Base-by-base conservation (phyloP, 2,113 vertebrate species). In the Crypturellus undulatus region DNA sequence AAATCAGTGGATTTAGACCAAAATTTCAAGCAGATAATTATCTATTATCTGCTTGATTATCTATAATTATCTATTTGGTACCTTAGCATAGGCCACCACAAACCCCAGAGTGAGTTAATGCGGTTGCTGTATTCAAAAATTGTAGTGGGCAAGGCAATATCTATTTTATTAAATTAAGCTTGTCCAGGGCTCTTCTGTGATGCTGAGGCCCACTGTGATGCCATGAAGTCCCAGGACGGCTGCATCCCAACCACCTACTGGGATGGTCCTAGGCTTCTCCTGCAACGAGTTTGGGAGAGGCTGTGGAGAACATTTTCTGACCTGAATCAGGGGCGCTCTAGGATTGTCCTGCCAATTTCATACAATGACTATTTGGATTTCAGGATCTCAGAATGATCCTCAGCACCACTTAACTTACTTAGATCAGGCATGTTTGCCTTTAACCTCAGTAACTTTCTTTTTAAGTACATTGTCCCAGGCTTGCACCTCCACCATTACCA, bases 81-180 rank as follows among this genome's bases (percentile, higher is more conserved):
- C 12, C 89, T 89, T 26, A n/a, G 43, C 17, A 20, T 40, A 77
- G 69, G 4, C 19, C 59, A 59, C 22, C 0, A 0, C 68, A 70
- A 1, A 16, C 12, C 34, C 78, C 19, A 14, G 11, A 0, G 2
- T 28, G 4, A 43, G 36, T 42, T 79, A 51, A 49, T 7, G 24
- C 43, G n/a, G 16, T 32, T 58, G 54, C 28, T 32, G 30, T 18
- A 43, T 40, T 67, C 45, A 85, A 59, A 91, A 45, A 0, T 43
- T 84, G 32, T 10, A 73, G 2, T 3, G 14, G 54, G 28, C 9
- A 56, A 16, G 9, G 28, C 28, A 56, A 10, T 56, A 56, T 56
- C 28, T 32, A 18, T 32, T 28, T 56, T 30, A 56, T 16, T 56
- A 32, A 56, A 32, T 32, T 32, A 32, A 56, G 54, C 54, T 30